Conservation (phyloP, 2,113 vertebrate genomes). For the Ictidomys tridecemlineatus region DNA sequence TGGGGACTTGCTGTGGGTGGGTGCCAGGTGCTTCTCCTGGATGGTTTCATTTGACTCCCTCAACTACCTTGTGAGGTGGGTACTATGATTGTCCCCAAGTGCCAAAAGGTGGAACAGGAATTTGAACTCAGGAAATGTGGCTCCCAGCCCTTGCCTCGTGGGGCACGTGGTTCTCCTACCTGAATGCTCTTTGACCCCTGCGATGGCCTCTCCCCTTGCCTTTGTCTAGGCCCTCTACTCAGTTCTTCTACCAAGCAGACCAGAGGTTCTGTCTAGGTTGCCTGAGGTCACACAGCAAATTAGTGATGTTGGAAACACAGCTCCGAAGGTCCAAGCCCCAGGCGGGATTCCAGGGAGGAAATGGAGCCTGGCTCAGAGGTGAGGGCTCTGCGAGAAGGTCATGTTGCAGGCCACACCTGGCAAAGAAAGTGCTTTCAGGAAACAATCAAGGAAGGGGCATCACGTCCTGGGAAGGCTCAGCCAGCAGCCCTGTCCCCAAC, state of each 20-base stretch:
- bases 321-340: too few species aligned
- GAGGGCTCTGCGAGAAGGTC: background rate
- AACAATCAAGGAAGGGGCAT: fast-evolving
- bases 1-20: background rate
- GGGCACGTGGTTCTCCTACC: fast-evolving
- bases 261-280: background rate
- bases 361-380: background rate
- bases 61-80: background rate
- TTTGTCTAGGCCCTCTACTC: background rate
- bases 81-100: background rate
- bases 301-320: too few species aligned
- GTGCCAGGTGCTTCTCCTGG: background rate
- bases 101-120: background rate
- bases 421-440: background rate
- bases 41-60: background rate
- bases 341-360: background rate
- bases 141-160: background rate
- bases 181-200: background rate
- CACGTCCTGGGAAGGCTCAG: too few species aligned
- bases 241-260: background rate
- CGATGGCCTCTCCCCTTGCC: background rate
- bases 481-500: background rate
- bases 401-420: fast-evolving
- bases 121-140: background rate
- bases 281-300: background rate